A percentile compares a stretch with the other conserved stretches of the same genome.
Conservation (phyloP, 2,113 vertebrate species). For the Plecturocebus donacophilus region DNA sequence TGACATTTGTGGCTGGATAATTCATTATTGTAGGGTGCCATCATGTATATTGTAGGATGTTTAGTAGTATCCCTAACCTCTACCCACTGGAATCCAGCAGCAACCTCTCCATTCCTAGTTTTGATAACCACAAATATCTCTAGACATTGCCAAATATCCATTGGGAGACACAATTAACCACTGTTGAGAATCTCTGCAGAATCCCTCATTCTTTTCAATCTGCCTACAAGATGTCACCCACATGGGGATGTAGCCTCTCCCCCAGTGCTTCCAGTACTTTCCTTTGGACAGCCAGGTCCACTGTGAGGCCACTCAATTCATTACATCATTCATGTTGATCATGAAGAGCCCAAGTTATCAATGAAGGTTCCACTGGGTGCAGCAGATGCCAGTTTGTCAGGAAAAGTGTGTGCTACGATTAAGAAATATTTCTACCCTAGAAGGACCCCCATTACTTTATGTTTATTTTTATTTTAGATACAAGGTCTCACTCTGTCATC, state of each 20-base stretch:
- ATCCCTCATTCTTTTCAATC: not conserved
- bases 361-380: not conserved
- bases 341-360: not conserved
- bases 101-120: not conserved
- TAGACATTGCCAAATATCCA: not conserved
- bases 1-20: not conserved
- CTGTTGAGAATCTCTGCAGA: not conserved
- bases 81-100: too few relatives aligned
- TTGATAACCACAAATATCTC: not conserved
- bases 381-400: not conserved
- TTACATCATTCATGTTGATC: too few relatives aligned
- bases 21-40: too few relatives aligned
- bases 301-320: not conserved
- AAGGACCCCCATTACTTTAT: not conserved
- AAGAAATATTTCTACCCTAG: not conserved
- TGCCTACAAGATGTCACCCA: rapidly evolving
- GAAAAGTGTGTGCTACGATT: rapidly evolving
- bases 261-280: not conserved
- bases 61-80: not conserved
- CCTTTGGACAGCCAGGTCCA: not conserved
- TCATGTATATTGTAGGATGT: not conserved
- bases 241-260: not conserved
- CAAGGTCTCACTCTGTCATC: too few relatives aligned
- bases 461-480: too few relatives aligned
- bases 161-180: not conserved